Evolutionary conservation across 2,113 vertebrate genomes (phyloP).

Genomic region (Leiothrix lutea): DNA sequence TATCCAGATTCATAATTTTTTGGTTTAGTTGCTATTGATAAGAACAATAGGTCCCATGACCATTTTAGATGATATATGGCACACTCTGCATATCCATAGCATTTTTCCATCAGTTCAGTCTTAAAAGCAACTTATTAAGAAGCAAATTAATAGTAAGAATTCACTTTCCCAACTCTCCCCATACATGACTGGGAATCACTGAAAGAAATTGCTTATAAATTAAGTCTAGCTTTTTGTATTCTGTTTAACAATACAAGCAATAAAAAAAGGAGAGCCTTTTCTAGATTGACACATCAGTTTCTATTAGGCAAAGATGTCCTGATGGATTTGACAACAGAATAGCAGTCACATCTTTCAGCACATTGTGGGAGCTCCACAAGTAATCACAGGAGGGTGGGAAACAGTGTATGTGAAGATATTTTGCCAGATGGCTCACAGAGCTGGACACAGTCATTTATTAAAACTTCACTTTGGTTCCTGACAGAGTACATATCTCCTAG

Average conservation of each 20-base stretch:
- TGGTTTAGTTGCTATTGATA: not conserved
- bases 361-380: not conserved
- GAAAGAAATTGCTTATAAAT: not conserved
- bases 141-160: not conserved
- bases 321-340: slow-evolving; percentile 1
- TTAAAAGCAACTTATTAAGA: not conserved
- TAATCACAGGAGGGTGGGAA: slow-evolving; percentile 43
- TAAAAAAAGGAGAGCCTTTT: not conserved
- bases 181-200: not conserved
- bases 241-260: not conserved
- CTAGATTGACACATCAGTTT: not conserved
- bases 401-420: not conserved
- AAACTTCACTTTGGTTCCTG: not conserved
- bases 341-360: slow-evolving; percentile 17
- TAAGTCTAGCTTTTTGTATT: not conserved
- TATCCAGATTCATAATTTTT: not conserved
- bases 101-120: not conserved
- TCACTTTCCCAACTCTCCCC: not conserved
- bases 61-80: not conserved
- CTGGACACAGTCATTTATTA: slow-evolving; percentile 3
- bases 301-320: not conserved
- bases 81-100: not conserved
- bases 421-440: slow-evolving; percentile 44
- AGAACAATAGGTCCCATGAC: not conserved
- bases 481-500: not conserved